These are phyloP conservation scores for Seriola rivoliana DNA, from an alignment of 2,113 vertebrate genomes.

Conservation along the genomic window DNA sequence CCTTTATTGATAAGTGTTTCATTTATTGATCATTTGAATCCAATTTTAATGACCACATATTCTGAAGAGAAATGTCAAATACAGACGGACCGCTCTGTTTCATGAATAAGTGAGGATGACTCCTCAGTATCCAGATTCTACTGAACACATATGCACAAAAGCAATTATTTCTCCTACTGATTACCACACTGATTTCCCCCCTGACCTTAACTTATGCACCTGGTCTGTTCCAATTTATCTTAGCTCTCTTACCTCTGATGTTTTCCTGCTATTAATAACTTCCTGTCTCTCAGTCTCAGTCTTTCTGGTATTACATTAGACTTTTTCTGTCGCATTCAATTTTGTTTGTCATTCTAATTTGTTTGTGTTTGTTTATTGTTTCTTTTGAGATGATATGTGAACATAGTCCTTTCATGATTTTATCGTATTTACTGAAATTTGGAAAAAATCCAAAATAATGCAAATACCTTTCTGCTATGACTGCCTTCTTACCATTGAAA, in stretches of 20 bases:
- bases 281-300: neutral
- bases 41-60: neutral
- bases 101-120: neutral
- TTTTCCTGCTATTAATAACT: constrained; percentile 18
- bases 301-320: constrained; percentile 4
- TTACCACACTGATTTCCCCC: constrained; percentile 54
- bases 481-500: neutral
- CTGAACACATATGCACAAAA: constrained; percentile 19
- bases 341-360: constrained; percentile 11
- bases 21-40: neutral
- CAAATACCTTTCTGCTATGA: neutral
- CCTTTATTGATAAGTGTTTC: neutral
- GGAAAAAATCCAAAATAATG: neutral
- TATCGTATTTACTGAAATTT: neutral
- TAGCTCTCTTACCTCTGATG: neutral
- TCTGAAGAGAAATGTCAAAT: neutral
- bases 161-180: constrained; percentile 54
- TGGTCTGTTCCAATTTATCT: constrained; percentile 44
- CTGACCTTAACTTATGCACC: constrained; percentile 50
- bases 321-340: neutral
- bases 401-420: neutral
- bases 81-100: neutral
- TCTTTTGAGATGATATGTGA: neutral
- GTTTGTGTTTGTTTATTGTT: neutral
- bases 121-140: neutral